Percentiles rank a stretch among this genome's conserved stretches.
These are phyloP conservation scores for Acrobasis suavella DNA, from an alignment of 2,888 invertebrate species.

Conservation along the genomic window DNA sequence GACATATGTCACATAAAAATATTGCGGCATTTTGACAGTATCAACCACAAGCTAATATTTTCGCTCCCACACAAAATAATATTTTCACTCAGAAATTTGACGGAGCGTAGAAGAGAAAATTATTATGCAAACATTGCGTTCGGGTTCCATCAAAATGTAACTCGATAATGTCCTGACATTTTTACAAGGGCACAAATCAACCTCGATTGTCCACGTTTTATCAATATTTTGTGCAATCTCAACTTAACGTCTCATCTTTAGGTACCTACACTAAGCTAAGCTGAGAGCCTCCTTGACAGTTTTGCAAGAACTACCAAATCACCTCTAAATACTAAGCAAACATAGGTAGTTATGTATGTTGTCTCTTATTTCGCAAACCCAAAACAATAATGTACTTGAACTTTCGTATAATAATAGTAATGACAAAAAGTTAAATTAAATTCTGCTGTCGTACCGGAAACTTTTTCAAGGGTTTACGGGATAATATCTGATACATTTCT, in stretches of 20 bases:
- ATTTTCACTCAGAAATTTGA: not conserved
- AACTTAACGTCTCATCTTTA: slow-evolving; percentile 36
- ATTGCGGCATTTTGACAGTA: too few relatives aligned
- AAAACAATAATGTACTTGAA: not conserved
- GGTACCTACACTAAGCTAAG: slow-evolving; percentile 27
- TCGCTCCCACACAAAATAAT: not conserved
- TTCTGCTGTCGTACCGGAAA: too few relatives aligned
- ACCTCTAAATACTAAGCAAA: slow-evolving; percentile 40
- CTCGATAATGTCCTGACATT: slow-evolving; percentile 7
- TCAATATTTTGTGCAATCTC: slow-evolving; percentile 19
- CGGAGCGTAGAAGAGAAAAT: not conserved
- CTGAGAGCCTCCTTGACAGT: slow-evolving; percentile 47
- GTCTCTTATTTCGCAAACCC: slow-evolving; percentile 35
- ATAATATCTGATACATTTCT: too few relatives aligned
- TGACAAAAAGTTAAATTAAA: too few relatives aligned
- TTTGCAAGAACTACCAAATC: slow-evolving; percentile 48
- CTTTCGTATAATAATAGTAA: too few relatives aligned
- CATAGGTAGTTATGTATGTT: slow-evolving; percentile 38
- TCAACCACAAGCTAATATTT: too few relatives aligned
- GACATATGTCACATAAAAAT: too few relatives aligned
- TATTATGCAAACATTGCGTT: slow-evolving; percentile 17
- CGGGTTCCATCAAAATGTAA: slow-evolving; percentile 27
- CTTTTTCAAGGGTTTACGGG: too few relatives aligned
- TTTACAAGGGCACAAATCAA: slow-evolving; percentile 7
- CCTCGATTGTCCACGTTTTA: not conserved